A percentile compares a stretch with the other conserved stretches of the same genome.
These are phyloP conservation scores for human (Homo sapiens) DNA, from an alignment of 2,113 vertebrate genomes.

Conservation along the genomic window GRCh38 chr11:105968001-105968500, in stretches of 20 bases:
- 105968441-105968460: too few species aligned
- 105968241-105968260: neutral
- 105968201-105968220: neutral
- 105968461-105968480: neutral
- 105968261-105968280: neutral
- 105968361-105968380: neutral
- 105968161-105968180: neutral
- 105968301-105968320: neutral
- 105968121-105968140: neutral
- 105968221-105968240: rapidly evolving
- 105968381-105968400: neutral
- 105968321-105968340: neutral
- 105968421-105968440: neutral
- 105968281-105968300: neutral
- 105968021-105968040: neutral
- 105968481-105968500: neutral
- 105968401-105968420: neutral
- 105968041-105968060: neutral
- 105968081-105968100: neutral
- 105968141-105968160: neutral
- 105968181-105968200: neutral
- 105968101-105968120: neutral
- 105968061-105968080: too few species aligned
- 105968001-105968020: neutral
- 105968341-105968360: neutral